Conservation (phyloP, 2,797 vertebrate species). For the Chelon labrosus region DNA sequence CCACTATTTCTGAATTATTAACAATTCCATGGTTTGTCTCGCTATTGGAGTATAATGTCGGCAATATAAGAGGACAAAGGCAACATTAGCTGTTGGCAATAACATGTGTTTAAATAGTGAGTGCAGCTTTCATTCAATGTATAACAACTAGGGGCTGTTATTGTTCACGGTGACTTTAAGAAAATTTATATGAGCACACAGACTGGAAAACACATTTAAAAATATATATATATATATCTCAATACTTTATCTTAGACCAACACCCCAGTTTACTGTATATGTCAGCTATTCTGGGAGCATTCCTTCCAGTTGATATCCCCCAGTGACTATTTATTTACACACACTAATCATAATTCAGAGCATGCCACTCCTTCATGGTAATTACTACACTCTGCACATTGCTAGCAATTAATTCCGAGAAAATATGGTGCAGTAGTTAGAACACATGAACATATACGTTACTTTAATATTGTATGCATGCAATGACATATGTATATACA, state of each 20-base stretch:
- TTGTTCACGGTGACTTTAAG: conserved; percentile 8
- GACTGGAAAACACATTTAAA: conserved; percentile 2
- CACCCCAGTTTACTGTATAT: conserved; percentile 48
- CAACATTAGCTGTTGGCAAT: conserved; percentile 16
- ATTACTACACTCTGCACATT: conserved; percentile 74
- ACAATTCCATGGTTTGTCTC: conserved; percentile 71
- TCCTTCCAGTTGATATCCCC: conserved; percentile 60
- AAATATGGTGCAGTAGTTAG: conserved; percentile 59
- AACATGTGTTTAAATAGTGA: conserved; percentile 10
- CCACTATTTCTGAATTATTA: conserved; percentile 86
- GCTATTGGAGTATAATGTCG: conserved; percentile 36
- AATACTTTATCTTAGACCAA: conserved; percentile 27
- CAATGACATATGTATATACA: conserved; percentile 42
- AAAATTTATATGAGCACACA: neutral
- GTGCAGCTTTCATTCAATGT: conserved; percentile 6
- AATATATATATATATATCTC: conserved; percentile 18
- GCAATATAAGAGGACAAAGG: conserved; percentile 36
- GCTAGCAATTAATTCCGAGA: conserved; percentile 71
- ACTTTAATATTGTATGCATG: conserved; percentile 68
- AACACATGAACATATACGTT: conserved; percentile 56
- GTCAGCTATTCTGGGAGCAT: conserved; percentile 43
- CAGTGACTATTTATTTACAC: conserved; percentile 74
- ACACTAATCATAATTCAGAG: conserved; percentile 79
- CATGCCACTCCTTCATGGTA: conserved; percentile 64
- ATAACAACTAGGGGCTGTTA: neutral